Conservation (phyloP, 2,113 vertebrate species). For the Edolisoma coerulescens region DNA sequence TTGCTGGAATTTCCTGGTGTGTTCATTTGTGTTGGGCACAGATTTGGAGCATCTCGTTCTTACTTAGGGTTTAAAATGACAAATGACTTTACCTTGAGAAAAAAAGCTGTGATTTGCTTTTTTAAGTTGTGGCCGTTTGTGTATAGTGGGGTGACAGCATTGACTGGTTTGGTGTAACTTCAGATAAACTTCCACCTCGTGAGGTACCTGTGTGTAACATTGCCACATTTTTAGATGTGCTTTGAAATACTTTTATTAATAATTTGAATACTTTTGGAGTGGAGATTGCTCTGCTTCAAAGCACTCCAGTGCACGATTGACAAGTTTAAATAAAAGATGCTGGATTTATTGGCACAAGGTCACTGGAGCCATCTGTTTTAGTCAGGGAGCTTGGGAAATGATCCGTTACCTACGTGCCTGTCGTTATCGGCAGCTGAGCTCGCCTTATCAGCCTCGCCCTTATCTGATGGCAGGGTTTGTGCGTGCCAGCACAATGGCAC, state of each 20-base stretch:
- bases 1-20: not conserved
- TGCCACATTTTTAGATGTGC: not conserved
- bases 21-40: not conserved
- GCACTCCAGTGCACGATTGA: not conserved
- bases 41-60: not conserved
- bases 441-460: not conserved
- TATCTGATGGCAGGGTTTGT: not conserved
- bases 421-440: not conserved
- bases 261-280: not conserved
- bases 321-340: not conserved
- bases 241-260: not conserved
- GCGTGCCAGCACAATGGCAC: not conserved
- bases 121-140: not conserved
- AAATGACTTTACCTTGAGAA: not conserved
- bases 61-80: not conserved
- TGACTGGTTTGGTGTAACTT: not conserved
- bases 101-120: not conserved
- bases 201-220: not conserved
- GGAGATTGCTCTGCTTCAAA: not conserved
- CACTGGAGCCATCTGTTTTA: not conserved
- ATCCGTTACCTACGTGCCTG: not conserved
- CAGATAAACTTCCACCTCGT: not conserved
- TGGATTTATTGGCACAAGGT: constrained; percentile 6
- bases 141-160: not conserved
- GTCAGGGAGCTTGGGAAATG: not conserved